A percentile compares a stretch with the other conserved stretches of the same genome.
Evolutionary conservation across 1,140 invertebrate species (phyloP).

Genomic region (Drosophila grimshawi): DNA sequence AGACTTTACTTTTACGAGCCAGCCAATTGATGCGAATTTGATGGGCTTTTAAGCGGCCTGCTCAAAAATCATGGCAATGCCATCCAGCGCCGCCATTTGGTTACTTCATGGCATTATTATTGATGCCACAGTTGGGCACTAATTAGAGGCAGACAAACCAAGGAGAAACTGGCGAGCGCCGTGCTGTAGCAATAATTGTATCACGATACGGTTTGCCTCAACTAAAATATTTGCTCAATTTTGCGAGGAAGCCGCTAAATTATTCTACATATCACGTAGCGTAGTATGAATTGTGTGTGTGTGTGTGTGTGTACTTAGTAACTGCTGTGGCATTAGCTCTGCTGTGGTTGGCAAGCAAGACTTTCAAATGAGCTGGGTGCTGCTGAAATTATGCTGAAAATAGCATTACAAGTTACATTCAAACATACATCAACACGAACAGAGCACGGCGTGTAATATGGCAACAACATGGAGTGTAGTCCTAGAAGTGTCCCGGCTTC

Average conservation of each 20-base stretch:
- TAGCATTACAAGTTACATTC: constrained; percentile 28
- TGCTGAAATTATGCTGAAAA: constrained; percentile 55
- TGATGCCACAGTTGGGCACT: constrained; percentile 1
- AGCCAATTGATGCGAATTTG: constrained; percentile 52
- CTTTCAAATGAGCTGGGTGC: constrained; percentile 45
- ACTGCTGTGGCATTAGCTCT: constrained; percentile 19
- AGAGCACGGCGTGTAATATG: not conserved
- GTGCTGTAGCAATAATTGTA: constrained; percentile 11
- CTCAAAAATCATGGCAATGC: constrained; percentile 22
- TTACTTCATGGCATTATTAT: constrained; percentile 10
- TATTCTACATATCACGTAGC: constrained; percentile 8
- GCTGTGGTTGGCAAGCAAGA: constrained; percentile 39
- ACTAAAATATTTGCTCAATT: constrained; percentile 65
- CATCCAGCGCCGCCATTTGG: not conserved
- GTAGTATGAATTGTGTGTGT: not conserved
- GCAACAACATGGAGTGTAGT: not conserved
- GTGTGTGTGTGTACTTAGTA: constrained; percentile 27
- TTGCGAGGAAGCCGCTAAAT: constrained; percentile 35
- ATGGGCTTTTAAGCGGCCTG: constrained; percentile 30
- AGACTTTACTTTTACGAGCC: constrained; percentile 54
- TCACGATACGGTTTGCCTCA: constrained; percentile 26
- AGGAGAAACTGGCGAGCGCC: not conserved
- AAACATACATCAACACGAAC: constrained; percentile 8
- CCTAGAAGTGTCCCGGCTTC: not conserved
- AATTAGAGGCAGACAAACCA: constrained; percentile 5